Base-by-base conservation (phyloP, 2,113 vertebrate species). In the Mus spicilegus region DNA sequence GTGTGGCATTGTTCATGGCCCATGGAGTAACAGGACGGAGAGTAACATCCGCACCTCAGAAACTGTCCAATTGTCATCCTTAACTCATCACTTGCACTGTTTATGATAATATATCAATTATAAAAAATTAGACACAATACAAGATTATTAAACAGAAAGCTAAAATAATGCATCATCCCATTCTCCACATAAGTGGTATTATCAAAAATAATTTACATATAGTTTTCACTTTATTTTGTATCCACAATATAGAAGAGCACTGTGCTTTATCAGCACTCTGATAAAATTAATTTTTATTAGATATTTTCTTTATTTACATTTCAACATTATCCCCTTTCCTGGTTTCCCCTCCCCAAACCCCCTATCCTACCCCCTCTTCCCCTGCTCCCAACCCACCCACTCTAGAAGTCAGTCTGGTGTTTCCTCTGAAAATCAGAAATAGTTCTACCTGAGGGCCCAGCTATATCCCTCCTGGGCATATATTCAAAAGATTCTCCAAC, bases 121-220 rank as follows among this genome's bases (percentile, higher is more conserved):
- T 3, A 73, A 70, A 95, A 70, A 70, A 80, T 86, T 75, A 89
- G 7, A 94, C 95, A 63, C 39, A 80, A 73, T 1, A 58, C 39
- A 39, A 39, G 56, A 46, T 91, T 46, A 94, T 81, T 51, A 92
- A 88, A 93, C 88, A 17, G 7, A 87, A 93, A 76, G n/a, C 67
- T 46, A 69, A 93, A 96, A 80, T 89, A 22, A 89, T 13, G 65
- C n/a, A 88, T 69, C 84, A 69, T 42, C n/a, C 6, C 94, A 63
- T 3, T 87, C 11, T 51, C 20, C 6, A 72, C 20, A 6, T 28
- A 58, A 26, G 75, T 63, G n/a, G 51, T 92, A 46, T 36, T 61
- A 46, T 85, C 36, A 97, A 89, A 92, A 82, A 69, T 46, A 51
- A 93, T 81, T 95, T 96, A 22, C 42, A 95, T 77, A 75, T 54